These are phyloP conservation scores for Timema cristinae DNA, from an alignment of 2,888 invertebrate species.

Conservation along the genomic window DNA sequence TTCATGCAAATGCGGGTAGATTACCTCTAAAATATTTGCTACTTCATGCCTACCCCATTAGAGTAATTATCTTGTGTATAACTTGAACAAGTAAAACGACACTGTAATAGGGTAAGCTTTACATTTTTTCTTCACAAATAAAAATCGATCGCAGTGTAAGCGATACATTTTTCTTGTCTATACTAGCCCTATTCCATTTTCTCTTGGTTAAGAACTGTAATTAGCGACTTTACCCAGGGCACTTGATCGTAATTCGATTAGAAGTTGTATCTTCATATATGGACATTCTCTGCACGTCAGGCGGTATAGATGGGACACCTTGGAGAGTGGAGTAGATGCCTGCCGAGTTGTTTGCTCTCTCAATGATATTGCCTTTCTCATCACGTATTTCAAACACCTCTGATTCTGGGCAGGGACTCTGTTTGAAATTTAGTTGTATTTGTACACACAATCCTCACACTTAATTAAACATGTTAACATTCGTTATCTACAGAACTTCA, in stretches of 20 bases:
- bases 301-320: constrained; percentile 47
- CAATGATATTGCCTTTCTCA: constrained; percentile 50
- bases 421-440: too few species aligned
- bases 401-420: constrained; percentile 48
- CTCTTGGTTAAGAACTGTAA: constrained; percentile 11
- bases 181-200: not conserved
- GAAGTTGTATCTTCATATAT: constrained; percentile 44
- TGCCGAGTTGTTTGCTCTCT: constrained; percentile 57
- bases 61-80: too few species aligned
- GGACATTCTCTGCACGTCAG: constrained; percentile 44
- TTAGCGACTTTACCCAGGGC: constrained; percentile 48
- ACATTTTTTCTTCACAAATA: too few species aligned
- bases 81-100: too few species aligned
- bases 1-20: too few species aligned
- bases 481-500: too few species aligned
- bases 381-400: constrained; percentile 53
- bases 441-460: too few species aligned
- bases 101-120: too few species aligned
- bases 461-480: too few species aligned
- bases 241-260: constrained; percentile 44
- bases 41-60: too few species aligned
- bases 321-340: constrained; percentile 55
- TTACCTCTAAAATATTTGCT: too few species aligned
- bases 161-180: not conserved
- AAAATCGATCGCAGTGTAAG: too few species aligned